These are phyloP conservation scores for Cynopterus sphinx DNA, from an alignment of 2,797 vertebrate species.

Conservation along the genomic window DNA sequence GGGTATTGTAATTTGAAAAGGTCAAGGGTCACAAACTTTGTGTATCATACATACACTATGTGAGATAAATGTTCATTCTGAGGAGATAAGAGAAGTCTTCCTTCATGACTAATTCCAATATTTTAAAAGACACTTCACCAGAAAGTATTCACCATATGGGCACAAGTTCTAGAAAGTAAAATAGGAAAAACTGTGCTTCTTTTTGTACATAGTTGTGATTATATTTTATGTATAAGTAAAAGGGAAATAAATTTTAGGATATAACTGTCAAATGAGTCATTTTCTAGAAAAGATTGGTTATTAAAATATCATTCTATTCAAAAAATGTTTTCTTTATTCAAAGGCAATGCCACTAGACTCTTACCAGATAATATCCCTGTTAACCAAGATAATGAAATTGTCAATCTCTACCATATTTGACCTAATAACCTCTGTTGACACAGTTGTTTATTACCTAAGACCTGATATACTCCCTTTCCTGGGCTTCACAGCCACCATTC, in stretches of 20 bases:
- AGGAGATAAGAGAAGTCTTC: not conserved
- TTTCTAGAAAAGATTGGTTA: not conserved
- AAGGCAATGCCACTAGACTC: not conserved
- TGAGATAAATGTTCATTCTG: not conserved
- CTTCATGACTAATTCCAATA: not conserved
- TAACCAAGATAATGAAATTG: not conserved
- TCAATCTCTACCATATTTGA: not conserved
- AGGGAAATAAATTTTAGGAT: not conserved
- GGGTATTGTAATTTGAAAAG: not conserved
- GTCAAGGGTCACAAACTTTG: not conserved
- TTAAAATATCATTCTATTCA: not conserved
- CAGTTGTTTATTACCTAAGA: not conserved
- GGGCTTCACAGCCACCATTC: not conserved
- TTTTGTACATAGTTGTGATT: not conserved
- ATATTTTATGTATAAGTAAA: not conserved
- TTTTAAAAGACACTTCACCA: not conserved
- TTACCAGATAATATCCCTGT: not conserved
- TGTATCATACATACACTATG: not conserved
- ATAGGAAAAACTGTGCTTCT: not conserved
- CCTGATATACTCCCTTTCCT: not conserved
- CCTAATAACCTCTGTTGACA: not conserved
- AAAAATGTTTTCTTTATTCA: not conserved
- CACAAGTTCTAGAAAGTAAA: not conserved
- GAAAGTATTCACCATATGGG: not conserved
- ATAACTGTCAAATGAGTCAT: not conserved